A percentile compares a stretch with the other conserved stretches of the same genome.
phyloP scores from a whole-genome alignment of 2,888 invertebrate species.

The Eristalinus sepulchralis region DNA sequence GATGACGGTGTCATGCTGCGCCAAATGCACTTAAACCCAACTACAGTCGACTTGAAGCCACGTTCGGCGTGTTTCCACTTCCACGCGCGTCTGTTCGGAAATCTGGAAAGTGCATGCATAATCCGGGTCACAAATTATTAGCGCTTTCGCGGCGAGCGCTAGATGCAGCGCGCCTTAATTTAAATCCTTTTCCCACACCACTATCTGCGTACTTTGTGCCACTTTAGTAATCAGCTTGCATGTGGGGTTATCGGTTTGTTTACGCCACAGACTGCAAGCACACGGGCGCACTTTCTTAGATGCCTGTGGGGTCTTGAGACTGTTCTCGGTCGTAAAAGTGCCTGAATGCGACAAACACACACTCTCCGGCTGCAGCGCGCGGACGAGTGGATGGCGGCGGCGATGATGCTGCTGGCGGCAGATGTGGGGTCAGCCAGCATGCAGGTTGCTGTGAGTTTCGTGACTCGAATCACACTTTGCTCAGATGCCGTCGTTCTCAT shows the following conservation, averaged over 20 bases:
- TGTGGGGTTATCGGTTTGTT: conserved; percentile 5
- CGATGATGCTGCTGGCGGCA: conserved; percentile 44
- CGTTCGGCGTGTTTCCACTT: conserved; percentile 59
- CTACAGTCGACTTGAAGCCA: conserved; percentile 56
- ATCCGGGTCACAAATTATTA: conserved; percentile 54
- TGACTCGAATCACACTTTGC: conserved; percentile 51
- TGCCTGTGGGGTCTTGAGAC: conserved; percentile 8
- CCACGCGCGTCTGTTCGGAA: conserved; percentile 15
- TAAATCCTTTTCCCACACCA: conserved; percentile 61
- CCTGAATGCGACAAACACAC: conserved; percentile 55
- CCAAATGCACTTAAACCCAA: conserved; percentile 66
- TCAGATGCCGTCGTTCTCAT: conserved; percentile 66
- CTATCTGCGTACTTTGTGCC: conserved; percentile 51
- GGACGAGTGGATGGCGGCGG: no score
- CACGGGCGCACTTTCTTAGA: conserved; percentile 22
- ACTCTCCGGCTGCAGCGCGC: no score
- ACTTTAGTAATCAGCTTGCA: conserved; percentile 50
- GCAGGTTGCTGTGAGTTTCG: conserved; percentile 47
- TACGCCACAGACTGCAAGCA: conserved; percentile 1
- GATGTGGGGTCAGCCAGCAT: conserved; percentile 42
- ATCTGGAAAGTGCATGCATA: conserved; percentile 39
- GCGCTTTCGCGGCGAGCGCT: conserved; percentile 9
- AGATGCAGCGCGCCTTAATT: conserved; percentile 27
- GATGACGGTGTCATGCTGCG: conserved; percentile 21
- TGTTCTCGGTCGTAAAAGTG: conserved; percentile 35